Evolutionary conservation across 2,797 vertebrate species (phyloP).

Genomic region (Eurystomus glaucurus): DNA sequence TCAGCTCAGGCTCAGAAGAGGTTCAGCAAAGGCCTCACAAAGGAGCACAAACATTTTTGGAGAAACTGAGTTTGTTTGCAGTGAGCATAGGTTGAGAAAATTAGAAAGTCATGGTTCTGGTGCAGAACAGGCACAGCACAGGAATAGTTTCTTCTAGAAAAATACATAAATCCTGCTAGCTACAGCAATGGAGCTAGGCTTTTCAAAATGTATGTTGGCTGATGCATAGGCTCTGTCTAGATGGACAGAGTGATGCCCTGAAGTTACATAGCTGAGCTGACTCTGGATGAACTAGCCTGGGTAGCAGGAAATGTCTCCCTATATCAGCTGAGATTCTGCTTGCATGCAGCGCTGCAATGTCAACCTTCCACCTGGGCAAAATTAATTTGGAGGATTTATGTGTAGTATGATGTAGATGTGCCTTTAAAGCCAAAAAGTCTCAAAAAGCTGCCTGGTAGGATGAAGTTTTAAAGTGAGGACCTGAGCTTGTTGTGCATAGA

Average conservation of each 20-base stretch:
- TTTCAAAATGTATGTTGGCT: background rate
- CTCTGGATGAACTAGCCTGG: background rate
- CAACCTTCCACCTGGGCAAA: background rate
- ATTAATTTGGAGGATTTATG: background rate
- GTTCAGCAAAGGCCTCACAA: background rate
- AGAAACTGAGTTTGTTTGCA: background rate
- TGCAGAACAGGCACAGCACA: background rate
- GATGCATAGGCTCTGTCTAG: background rate
- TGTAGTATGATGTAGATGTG: background rate
- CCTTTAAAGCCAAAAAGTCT: background rate
- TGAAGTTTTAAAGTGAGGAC: background rate
- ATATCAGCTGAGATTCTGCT: rapidly evolving
- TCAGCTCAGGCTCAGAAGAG: background rate
- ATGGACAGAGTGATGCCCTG: background rate
- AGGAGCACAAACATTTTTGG: background rate
- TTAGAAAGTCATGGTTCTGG: background rate
- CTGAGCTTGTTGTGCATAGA: background rate
- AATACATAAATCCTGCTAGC: background rate
- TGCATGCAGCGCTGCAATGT: background rate
- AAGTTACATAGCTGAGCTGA: background rate
- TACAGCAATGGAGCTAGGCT: background rate
- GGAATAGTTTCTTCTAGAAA: background rate
- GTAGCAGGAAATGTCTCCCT: background rate
- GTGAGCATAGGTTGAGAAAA: background rate
- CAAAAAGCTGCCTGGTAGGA: background rate